phyloP scores from a whole-genome alignment of 1,140 invertebrate species.

The Drosophila littoralis region DNA sequence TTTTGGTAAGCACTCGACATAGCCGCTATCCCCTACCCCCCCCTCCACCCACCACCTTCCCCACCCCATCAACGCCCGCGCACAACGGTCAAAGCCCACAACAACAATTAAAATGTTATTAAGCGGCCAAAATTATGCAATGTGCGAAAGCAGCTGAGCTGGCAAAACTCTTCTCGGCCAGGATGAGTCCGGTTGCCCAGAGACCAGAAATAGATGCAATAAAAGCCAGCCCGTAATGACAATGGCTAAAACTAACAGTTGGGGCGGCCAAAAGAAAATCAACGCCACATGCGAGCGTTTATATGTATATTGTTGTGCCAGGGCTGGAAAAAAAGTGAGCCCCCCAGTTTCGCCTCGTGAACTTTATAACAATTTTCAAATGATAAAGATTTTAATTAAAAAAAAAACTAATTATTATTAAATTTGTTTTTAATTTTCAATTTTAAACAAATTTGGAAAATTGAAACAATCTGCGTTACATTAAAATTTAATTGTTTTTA shows the following conservation, averaged over 20 bases:
- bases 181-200: neutral
- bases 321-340: too few relatives aligned
- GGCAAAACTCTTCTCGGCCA: constrained; percentile 13
- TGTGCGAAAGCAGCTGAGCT: constrained; percentile 35
- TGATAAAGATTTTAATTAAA: too few relatives aligned
- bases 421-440: too few relatives aligned
- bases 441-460: too few relatives aligned
- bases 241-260: constrained; percentile 32
- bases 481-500: too few relatives aligned
- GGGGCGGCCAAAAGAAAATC: constrained; percentile 5
- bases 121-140: constrained; percentile 76
- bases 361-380: too few relatives aligned
- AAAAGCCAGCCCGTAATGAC: constrained; percentile 23
- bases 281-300: neutral
- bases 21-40: neutral
- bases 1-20: constrained; percentile 22
- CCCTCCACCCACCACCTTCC: neutral
- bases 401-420: too few relatives aligned
- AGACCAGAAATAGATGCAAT: constrained; percentile 32
- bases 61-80: neutral
- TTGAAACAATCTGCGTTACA: too few relatives aligned
- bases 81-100: constrained; percentile 70
- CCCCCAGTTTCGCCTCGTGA: too few relatives aligned
- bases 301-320: neutral
- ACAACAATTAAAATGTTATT: constrained; percentile 82